Conservation (phyloP, 1,140 invertebrate genomes). For the Sitodiplosis mosellana region DNA sequence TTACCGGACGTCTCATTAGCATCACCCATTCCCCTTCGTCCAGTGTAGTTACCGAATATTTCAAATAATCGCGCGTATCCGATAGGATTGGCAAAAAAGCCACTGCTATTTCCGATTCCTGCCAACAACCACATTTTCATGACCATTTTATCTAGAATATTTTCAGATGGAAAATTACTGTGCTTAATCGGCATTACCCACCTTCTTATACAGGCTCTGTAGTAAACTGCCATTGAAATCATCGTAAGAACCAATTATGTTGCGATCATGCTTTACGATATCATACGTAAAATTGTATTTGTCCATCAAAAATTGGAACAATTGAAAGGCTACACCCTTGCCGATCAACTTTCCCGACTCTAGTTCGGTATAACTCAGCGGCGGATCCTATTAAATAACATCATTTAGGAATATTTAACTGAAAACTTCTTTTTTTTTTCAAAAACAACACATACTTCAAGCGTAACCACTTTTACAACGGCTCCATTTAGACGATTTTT, state of each 20-base stretch:
- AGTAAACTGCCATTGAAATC: constrained; percentile 36
- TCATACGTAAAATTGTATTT: constrained; percentile 56
- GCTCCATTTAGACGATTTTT: neutral
- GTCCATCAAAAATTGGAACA: constrained; percentile 44
- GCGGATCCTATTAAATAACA: constrained; percentile 33
- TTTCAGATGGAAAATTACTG: neutral
- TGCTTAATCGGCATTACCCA: constrained; percentile 23
- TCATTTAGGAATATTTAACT: constrained; percentile 10
- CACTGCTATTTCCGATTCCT: constrained; percentile 58
- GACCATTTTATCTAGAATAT: neutral
- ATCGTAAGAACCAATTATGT: constrained; percentile 25
- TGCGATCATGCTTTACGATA: constrained; percentile 36
- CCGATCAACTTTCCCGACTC: constrained; percentile 36
- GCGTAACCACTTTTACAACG: neutral
- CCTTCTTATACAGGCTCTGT: constrained; percentile 33
- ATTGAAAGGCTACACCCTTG: constrained; percentile 47
- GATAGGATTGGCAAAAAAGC: constrained; percentile 53
- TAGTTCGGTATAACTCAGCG: constrained; percentile 29
- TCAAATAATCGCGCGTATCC: constrained; percentile 31
- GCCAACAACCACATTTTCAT: constrained; percentile 7
- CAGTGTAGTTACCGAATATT: constrained; percentile 40
- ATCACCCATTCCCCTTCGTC: constrained; percentile 58
- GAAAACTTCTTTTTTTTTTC: neutral
- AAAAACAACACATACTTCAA: neutral
- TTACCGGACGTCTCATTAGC: constrained; percentile 55